These are phyloP conservation scores for Patiria pectinifera DNA, from an alignment of 53 echinoderm and acorn worm genomes.

Conservation along the genomic window DNA sequence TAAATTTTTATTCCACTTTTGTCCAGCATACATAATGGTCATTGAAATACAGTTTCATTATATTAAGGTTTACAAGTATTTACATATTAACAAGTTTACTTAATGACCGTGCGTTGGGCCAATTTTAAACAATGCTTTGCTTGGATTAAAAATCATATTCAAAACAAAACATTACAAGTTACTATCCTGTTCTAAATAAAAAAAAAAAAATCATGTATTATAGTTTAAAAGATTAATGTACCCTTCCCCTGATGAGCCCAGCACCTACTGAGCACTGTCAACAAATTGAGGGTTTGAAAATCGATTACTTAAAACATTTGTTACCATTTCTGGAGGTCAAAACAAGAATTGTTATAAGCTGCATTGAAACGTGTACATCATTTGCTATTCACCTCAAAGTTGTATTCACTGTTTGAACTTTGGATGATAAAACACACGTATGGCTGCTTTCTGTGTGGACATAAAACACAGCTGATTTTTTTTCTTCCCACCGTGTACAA, in stretches of 20 bases:
- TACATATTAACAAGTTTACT: slow-evolving; percentile 19
- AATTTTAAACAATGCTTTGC: not conserved
- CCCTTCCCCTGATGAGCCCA: no score
- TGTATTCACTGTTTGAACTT: not conserved
- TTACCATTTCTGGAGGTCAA: no score
- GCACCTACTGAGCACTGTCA: no score
- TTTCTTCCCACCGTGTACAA: not conserved
- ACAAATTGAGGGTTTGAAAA: no score
- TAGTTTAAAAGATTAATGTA: no score
- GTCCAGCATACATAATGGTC: not conserved
- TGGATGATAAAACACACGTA: not conserved
- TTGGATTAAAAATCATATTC: not conserved
- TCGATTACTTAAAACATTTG: no score
- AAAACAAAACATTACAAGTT: not conserved
- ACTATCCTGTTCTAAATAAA: not conserved
- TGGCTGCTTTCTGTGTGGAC: not conserved
- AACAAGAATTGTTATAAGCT: no score
- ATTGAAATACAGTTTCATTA: not conserved
- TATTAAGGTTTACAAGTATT: slow-evolving; percentile 30
- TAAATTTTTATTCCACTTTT: not conserved
- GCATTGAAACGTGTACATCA: not conserved
- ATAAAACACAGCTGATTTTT: not conserved
- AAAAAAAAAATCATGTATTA: not conserved
- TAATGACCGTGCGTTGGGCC: not conserved
- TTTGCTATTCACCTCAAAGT: not conserved